phyloP scores from a whole-genome alignment of 2,888 invertebrate species.

The Philereme vetulata region DNA sequence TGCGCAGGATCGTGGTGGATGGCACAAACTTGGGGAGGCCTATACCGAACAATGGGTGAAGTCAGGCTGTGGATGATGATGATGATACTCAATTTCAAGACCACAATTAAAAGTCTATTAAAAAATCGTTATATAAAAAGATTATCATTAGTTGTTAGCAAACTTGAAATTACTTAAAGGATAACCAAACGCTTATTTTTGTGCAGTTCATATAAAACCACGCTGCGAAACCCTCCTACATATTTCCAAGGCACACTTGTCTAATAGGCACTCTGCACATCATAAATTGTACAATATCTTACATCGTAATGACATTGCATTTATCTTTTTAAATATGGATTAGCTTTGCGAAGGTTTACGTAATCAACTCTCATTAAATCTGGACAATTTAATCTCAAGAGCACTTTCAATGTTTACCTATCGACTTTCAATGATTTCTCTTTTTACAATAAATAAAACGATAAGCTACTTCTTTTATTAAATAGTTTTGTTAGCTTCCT shows the following conservation, averaged over 20 bases:
- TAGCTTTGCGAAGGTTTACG: constrained; percentile 18
- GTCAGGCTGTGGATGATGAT: too few relatives aligned
- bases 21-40: too few relatives aligned
- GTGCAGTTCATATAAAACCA: too few relatives aligned
- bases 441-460: constrained; percentile 29
- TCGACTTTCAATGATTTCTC: constrained; percentile 30
- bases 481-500: constrained; percentile 19
- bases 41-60: too few relatives aligned
- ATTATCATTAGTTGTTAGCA: too few relatives aligned
- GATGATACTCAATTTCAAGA: too few relatives aligned
- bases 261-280: not conserved
- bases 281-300: not conserved
- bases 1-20: too few relatives aligned
- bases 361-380: constrained; percentile 35
- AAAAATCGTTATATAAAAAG: too few relatives aligned
- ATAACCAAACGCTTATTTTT: too few relatives aligned
- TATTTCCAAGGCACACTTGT: not conserved
- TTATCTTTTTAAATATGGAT: constrained; percentile 4
- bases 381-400: constrained; percentile 32
- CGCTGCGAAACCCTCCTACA: not conserved
- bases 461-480: constrained; percentile 24
- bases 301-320: constrained; percentile 1
- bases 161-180: too few relatives aligned
- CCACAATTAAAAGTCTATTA: too few relatives aligned
- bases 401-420: constrained; percentile 34